Conservation (phyloP, 2,888 invertebrate species). For the Acanthosepion esculentum region DNA sequence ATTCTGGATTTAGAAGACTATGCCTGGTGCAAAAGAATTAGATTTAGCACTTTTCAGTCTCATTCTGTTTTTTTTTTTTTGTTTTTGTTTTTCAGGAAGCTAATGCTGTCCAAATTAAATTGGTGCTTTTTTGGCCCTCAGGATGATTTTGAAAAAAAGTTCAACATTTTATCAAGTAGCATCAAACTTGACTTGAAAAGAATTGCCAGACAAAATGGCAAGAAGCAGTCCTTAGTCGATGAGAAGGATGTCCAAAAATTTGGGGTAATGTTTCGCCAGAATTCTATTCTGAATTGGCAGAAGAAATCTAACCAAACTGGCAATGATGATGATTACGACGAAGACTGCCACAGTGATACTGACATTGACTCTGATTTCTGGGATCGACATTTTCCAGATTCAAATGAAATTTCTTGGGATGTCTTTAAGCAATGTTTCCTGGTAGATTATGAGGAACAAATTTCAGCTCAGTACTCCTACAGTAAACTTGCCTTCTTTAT, state of each 20-base stretch:
- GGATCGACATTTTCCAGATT: constrained; percentile 62
- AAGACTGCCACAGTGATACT: constrained; percentile 45
- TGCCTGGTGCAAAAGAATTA: too few relatives aligned
- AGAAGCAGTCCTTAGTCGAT: neutral
- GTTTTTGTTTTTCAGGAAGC: constrained; percentile 56
- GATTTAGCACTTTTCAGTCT: too few relatives aligned
- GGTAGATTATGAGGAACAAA: constrained; percentile 62
- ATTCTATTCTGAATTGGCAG: neutral
- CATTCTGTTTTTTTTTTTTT: neutral
- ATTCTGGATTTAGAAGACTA: too few relatives aligned
- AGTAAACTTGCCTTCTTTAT: constrained; percentile 59
- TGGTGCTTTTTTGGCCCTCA: constrained; percentile 67
- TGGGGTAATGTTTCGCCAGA: neutral
- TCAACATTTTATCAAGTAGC: constrained; percentile 56
- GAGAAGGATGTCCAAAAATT: neutral
- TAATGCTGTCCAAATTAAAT: constrained; percentile 69
- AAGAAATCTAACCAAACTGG: constrained; percentile 48
- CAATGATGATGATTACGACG: constrained; percentile 44
- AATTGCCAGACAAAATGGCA: neutral
- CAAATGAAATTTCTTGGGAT: constrained; percentile 58
- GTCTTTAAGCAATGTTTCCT: constrained; percentile 63
- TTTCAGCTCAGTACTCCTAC: constrained; percentile 57
- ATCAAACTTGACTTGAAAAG: constrained; percentile 53
- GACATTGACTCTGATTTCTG: constrained; percentile 61
- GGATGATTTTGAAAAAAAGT: constrained; percentile 58